Base-by-base conservation (phyloP, 2,113 vertebrate genomes). In the Dicaeum eximium region DNA sequence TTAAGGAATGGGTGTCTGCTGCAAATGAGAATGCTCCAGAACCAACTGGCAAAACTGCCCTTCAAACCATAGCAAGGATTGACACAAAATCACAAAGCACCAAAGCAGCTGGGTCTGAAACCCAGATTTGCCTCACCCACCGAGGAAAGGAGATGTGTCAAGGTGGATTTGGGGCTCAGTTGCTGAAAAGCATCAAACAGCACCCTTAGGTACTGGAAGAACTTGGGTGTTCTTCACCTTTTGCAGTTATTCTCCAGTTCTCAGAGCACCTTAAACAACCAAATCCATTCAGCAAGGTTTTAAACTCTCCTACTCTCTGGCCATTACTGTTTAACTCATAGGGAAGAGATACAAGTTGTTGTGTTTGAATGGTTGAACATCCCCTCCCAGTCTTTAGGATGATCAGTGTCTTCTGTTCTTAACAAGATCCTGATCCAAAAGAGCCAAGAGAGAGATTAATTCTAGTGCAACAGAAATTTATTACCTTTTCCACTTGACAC, bases 1-100 rank as follows among this genome's bases (percentile, higher is more conserved):
- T 96, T 94, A 97, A 90, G 73, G 94, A 97, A 96, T 97, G 97
- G 97, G 97, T 97, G 97, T 96, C 96, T 78, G 74, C 72, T 95
- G 94, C 90, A 97, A 96, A 97, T 92, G 22, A 95, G 92, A 86
- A 62, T 13, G 54, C 69, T 95, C 48, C 62, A 44, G 92, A 97
- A 92, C 70, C 57, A 91, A 92, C 1, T 53, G 74, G 86, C 61
- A 75, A 83, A 95, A 75, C 64, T 86, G 78, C 31, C 48, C 28
- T 65, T 86, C 79, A 86, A 35, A 95, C 65, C 37, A 12, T 3
- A 38, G 56, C 15, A 31, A 85, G 54, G 37, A 88, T 5, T 71
- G 90, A 83, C 58, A 85, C 22, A 51, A 71, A 87, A 92, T 20
- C 13, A 13, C 38, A 14, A 13, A 57, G 11, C 37, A 75, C 28